Conservation (phyloP, 1,140 invertebrate species). For the Matsumurasca onukii region DNA sequence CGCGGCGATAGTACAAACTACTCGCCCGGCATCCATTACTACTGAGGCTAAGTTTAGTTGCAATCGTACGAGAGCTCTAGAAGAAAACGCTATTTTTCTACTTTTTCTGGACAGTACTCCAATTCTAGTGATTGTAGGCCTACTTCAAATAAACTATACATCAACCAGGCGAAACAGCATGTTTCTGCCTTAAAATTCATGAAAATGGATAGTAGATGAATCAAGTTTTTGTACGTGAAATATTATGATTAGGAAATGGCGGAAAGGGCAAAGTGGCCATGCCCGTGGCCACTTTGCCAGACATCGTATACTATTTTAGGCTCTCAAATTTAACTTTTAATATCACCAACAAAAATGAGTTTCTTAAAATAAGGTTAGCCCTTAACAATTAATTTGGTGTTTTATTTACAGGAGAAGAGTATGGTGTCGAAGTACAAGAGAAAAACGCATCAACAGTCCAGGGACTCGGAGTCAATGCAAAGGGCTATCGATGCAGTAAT, state of each 20-base stretch:
- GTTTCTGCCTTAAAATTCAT: neutral
- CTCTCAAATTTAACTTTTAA: neutral
- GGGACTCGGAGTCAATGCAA: constrained; percentile 13
- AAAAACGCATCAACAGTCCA: constrained; percentile 9
- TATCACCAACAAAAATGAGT: neutral
- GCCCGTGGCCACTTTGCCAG: neutral
- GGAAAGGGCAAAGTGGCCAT: constrained; percentile 13
- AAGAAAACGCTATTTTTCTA: too few species aligned
- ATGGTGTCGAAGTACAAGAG: constrained; percentile 25
- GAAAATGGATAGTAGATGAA: neutral
- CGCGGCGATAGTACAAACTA: too few species aligned
- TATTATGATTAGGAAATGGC: neutral
- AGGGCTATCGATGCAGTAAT: constrained; percentile 34
- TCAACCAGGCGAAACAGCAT: neutral
- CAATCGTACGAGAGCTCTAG: too few species aligned
- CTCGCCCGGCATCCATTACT: too few species aligned
- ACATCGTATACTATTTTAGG: neutral
- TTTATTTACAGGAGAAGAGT: too few species aligned
- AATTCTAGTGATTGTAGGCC: too few species aligned
- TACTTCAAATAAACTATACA: too few species aligned
- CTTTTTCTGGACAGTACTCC: too few species aligned
- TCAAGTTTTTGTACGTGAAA: neutral
- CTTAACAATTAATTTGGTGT: neutral
- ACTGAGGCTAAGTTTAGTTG: too few species aligned
- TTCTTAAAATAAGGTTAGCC: neutral